Evolutionary conservation across 2,797 vertebrate genomes (phyloP).

Genomic region (Antennarius maculatus): DNA sequence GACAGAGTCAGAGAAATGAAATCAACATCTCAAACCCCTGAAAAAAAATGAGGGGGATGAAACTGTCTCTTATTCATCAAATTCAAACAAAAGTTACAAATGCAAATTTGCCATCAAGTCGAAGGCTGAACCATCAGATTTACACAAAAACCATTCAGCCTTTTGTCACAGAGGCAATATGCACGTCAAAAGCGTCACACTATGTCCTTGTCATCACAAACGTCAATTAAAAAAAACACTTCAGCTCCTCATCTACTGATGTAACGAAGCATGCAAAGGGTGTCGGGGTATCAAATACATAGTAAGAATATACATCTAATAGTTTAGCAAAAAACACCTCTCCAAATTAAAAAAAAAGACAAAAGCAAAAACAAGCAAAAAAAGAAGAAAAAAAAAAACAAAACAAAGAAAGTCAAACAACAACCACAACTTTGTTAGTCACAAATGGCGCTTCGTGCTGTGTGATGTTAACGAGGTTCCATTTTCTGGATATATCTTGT

Average conservation of each 20-base stretch:
- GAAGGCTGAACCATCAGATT: constrained; percentile 42
- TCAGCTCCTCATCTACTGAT: constrained; percentile 70
- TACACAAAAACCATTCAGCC: constrained; percentile 28
- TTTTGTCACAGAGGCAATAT: constrained; percentile 26
- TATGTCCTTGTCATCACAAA: constrained; percentile 59
- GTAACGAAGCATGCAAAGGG: constrained; percentile 81
- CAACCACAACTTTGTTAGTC: constrained; percentile 70
- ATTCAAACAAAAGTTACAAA: constrained; percentile 43
- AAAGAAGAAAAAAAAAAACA: constrained; percentile 13
- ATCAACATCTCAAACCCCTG: constrained; percentile 39
- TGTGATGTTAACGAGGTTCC: constrained; percentile 71
- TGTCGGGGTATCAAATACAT: constrained; percentile 79
- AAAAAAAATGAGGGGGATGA: constrained; percentile 46
- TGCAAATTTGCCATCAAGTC: constrained; percentile 33
- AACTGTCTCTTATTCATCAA: constrained; percentile 51
- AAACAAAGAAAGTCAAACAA: constrained; percentile 48
- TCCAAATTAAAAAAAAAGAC: constrained; percentile 37
- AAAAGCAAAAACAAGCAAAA: constrained; percentile 37
- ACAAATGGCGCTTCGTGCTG: constrained; percentile 72
- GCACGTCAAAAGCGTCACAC: constrained; percentile 52
- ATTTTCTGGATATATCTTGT: constrained; percentile 68
- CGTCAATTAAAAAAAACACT: constrained; percentile 61
- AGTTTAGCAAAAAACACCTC: constrained; percentile 73
- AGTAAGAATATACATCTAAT: constrained; percentile 79
- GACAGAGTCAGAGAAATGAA: constrained; percentile 37